A percentile compares a stretch with the other conserved stretches of the same genome.
Evolutionary conservation across 2,113 vertebrate genomes (phyloP).

Genomic region (Rhinolophus ferrumequinum): DNA sequence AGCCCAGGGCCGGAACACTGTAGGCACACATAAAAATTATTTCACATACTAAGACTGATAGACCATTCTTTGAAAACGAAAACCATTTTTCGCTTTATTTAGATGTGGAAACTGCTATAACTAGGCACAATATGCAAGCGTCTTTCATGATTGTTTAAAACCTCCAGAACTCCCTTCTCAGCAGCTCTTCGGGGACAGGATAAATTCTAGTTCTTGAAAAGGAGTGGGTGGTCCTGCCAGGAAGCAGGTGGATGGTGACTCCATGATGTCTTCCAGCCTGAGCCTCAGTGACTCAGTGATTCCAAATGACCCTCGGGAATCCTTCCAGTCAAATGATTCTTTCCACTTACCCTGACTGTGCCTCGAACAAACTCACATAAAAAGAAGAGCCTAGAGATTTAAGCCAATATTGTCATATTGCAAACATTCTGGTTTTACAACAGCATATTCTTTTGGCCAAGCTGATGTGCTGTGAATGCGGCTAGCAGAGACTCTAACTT

Average conservation of each 20-base stretch:
- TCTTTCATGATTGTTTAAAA: conserved; percentile 32
- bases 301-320: conserved; percentile 21
- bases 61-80: background rate
- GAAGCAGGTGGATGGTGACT: conserved; percentile 45
- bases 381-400: conserved; percentile 31
- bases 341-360: conserved; percentile 27
- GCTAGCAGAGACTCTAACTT: background rate
- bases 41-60: conserved; percentile 9
- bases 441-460: background rate
- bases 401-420: conserved; percentile 28
- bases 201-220: conserved; percentile 50
- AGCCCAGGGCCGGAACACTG: background rate
- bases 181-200: background rate
- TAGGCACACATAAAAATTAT: background rate
- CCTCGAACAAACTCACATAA: background rate
- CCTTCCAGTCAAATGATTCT: conserved; percentile 45
- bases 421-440: conserved; percentile 23
- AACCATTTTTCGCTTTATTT: conserved; percentile 24
- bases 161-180: conserved; percentile 37
- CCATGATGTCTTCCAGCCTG: conserved; percentile 39
- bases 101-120: background rate
- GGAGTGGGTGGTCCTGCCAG: conserved; percentile 14
- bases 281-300: conserved; percentile 42
- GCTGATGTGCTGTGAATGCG: background rate
- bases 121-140: background rate